Evolutionary conservation across 2,888 invertebrate species (phyloP), one percentile per base, ranked within the genome.

Genomic region (Melangyna quadrimaculata): DNA sequence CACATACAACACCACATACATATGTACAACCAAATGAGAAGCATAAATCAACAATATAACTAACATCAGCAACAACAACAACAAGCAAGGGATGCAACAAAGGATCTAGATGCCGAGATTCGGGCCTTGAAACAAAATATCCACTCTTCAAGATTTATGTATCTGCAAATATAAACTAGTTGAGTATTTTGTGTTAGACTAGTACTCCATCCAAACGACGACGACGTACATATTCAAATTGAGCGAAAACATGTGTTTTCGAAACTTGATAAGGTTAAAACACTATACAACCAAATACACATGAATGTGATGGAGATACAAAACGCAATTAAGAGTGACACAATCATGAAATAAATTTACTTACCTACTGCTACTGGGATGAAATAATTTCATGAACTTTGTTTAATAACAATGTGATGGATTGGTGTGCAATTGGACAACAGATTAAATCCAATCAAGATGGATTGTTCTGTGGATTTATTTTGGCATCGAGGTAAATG

Each of bases 161-260:
- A 63, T 24, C 63, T 63, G 63, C 70, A 83, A 78, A 73, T 74
- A 83, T 69, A 69, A 69, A 67, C 73, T 73, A 48, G 69, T 57
- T 78, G 78, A 78, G 82, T 83, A 70, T 51, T 78, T 83, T 74
- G 73, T 78, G 67, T 78, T 82, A 37, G 69, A 27, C 70, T 45
- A 65, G 37, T 37, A 32, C 65, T 65, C 75, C 40, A 32, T 65
- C 75, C 40, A 32, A 45, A 8, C 43, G 45, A 74, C 45, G 17
- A 35, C 12, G 12, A 32, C 9, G 9, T 32, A 12, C 5, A 27
- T 70, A 65, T 78, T 69, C 51, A 73, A 83, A 83, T 83, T 83
- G 82, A 82, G 82, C 69, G 82, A 78, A 82, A 82, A 73, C 82
- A 82, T 73, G 78, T 82, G 82, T 82, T 73, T 78, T 73, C 69